Evolutionary conservation across 2,113 vertebrate genomes (phyloP), one percentile per base, ranked within the genome.

Genomic region (Perognathus longimembris): DNA sequence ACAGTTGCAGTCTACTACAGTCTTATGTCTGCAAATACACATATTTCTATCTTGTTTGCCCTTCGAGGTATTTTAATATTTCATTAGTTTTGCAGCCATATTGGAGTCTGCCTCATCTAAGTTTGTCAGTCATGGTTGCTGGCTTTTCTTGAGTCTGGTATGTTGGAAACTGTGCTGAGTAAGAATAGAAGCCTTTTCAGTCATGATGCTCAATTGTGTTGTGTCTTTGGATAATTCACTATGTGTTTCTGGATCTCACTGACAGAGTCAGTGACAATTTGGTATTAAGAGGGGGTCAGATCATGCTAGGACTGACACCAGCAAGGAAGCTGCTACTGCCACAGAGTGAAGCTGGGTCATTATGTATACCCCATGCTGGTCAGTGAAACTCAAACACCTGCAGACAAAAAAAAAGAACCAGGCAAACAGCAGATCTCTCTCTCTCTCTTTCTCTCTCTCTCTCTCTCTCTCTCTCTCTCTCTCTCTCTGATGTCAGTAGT

Each of bases 321-420:
- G 50, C 12, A 40, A 22, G 77, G 78, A 36, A 38, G 42, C 21
- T 14, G 30, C 22, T 12, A 24, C 17, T n/a, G 18, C 61, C 67
- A 4, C 34, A 67, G 88, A 64, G 38, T 71, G 54, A 38, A 71
- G 42, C 45, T 71, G 4, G 45, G 6, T 63, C 59, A 28, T 63
- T 26, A 38, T 15, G 22, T 4, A 20, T 6, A 32, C 30, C 59
- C 64, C 1, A 0, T 28, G 76, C n/a, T 2, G 0, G 67, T 71
- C 10, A 15, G 3, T 40, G 18, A 79, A 36, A 24, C 45, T 59
- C 28, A 32, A 71, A 77, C 36, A 3, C 42, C 11, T 34, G 63
- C 34, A 77, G 32, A 80, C 42, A 3, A 8, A 30, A 57, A 50
- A 54, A 36, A 34, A n/a, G 87, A 24, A 21, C 42, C 73, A 28